A percentile compares a stretch with the other conserved stretches of the same genome.
phyloP scores from a whole-genome alignment of 2,113 vertebrate species.

The Pteronura brasiliensis region DNA sequence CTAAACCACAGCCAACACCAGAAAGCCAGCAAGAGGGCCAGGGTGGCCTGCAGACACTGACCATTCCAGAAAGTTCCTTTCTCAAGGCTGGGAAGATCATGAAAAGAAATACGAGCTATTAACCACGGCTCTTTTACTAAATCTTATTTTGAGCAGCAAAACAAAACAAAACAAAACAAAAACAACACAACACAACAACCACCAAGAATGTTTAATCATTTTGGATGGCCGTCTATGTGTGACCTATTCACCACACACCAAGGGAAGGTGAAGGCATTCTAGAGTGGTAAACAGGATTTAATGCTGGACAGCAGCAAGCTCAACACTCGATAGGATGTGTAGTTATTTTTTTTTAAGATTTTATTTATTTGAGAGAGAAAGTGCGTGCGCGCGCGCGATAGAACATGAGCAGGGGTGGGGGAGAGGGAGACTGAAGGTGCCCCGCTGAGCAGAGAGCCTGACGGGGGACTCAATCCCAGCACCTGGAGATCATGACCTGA shows the following conservation, averaged over 20 bases:
- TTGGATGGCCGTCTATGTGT: not conserved
- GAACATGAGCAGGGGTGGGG: no score
- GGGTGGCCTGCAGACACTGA: rapidly evolving
- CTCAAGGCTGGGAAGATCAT: not conserved
- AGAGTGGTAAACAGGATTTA: not conserved
- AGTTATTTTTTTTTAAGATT: no score
- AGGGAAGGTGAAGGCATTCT: not conserved
- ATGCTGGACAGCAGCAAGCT: not conserved
- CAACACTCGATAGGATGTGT: rapidly evolving
- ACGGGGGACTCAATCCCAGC: no score
- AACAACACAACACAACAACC: not conserved
- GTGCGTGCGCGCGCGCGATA: rapidly evolving
- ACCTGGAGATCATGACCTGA: no score
- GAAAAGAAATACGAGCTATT: not conserved
- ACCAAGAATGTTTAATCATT: not conserved
- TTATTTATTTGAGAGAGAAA: no score
- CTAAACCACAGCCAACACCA: not conserved
- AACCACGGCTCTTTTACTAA: not conserved
- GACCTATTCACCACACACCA: not conserved
- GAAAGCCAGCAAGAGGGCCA: no score
- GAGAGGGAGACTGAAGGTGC: no score
- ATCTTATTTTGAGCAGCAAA: not conserved
- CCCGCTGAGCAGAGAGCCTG: no score
- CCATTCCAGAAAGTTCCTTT: not conserved
- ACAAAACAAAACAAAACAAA: no score